Evolutionary conservation across 2,888 invertebrate genomes (phyloP), one percentile per base, ranked within the genome.

Genomic region (Ormyrus rosae): DNA sequence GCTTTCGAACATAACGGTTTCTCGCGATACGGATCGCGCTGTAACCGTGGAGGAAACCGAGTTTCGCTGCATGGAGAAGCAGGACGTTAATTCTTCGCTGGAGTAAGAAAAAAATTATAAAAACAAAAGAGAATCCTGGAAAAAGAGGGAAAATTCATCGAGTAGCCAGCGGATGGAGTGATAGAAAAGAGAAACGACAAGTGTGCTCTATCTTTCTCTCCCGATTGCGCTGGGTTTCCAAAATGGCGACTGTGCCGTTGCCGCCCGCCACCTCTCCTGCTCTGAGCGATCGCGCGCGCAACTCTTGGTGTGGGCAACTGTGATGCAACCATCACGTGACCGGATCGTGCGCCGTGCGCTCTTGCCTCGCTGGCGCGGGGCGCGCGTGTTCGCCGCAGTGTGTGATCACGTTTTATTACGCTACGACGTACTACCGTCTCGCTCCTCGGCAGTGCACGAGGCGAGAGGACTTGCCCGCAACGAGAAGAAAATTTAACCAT

Each of bases 271-370:
- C 83, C 85, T 34, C 34, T 72, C 77, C 74, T 81, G 77, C 13
- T 34, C 34, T 51, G 50, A 51, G 55, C 69, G 72, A 34, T 34
- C 61, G 72, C 76, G 76, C 80, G 76, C 80, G 74, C 65, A 71
- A 71, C 83, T 85, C 83, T 85, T 84, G 85, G 86, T 88, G 86
- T 88, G 88, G 87, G 86, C 87, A 89, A 88, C 85, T 88, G 88
- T 90, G 90, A 90, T 89, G 90, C 89, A 90, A 90, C 87, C 84
- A 84, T 90, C 90, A 90, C 90, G 90, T 90, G 90, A 90, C 88
- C 87, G 84, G 86, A 85, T 87, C 88, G 90, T 90, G 89, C 88
- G 88, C 88, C 85, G 86, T 83, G 78, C 82, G 61, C 77, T 45
- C 76, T 51, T 76, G 77, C 77, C 56, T 73, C 73, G 61, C 13